Percentiles rank a stretch among this genome's conserved stretches.
Conservation (phyloP, 2,113 vertebrate species). For the Otus sunia region DNA sequence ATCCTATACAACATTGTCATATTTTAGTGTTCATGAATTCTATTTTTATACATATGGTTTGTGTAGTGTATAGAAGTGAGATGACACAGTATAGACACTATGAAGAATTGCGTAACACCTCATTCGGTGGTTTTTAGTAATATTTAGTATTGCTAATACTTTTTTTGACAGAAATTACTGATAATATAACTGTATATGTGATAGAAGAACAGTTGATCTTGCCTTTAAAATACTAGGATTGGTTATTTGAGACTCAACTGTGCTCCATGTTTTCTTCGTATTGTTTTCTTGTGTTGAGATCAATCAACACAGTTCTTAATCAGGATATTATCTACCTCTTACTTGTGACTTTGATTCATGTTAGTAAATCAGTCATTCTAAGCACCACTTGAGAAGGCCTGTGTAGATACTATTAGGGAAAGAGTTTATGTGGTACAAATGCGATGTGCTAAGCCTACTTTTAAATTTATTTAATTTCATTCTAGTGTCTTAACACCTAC, state of each 20-base stretch:
- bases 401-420: neutral
- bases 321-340: neutral
- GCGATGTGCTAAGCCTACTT: neutral
- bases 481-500: neutral
- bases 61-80: neutral
- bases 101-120: neutral
- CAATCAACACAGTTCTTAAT: neutral
- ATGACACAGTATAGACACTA: neutral
- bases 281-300: neutral
- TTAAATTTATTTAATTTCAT: neutral
- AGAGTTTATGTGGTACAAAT: neutral
- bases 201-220: neutral
- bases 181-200: neutral
- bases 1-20: neutral
- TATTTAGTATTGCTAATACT: neutral
- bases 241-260: neutral
- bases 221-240: neutral
- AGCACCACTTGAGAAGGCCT: neutral
- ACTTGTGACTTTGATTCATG: neutral
- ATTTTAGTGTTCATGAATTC: neutral
- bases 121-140: neutral
- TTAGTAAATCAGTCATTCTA: neutral
- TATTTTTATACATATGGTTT: neutral
- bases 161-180: neutral
- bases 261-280: neutral